Evolutionary conservation across 2,113 vertebrate species (phyloP).

Genomic region (Odobenus rosmarus): DNA sequence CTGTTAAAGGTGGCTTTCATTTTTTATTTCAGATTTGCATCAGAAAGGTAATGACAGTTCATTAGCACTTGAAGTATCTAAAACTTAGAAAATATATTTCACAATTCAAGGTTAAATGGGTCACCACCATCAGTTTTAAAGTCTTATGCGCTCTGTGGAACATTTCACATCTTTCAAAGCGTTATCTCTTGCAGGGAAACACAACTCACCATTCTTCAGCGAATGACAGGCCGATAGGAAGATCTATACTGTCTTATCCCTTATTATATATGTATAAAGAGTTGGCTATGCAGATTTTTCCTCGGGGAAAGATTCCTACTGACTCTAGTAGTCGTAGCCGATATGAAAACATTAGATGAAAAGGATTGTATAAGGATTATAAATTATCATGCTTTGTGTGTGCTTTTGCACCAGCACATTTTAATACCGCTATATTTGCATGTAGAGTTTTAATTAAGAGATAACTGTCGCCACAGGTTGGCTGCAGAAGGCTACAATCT

Average conservation of each 20-base stretch:
- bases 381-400: conserved; percentile 80
- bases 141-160: background rate
- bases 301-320: conserved; percentile 69
- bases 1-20: conserved; percentile 25
- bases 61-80: conserved; percentile 48
- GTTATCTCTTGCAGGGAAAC: conserved; percentile 49
- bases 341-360: conserved; percentile 78
- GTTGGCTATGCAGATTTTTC: conserved; percentile 60
- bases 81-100: conserved; percentile 63
- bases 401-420: conserved; percentile 71
- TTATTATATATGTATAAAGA: conserved; percentile 46
- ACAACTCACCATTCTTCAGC: conserved; percentile 28
- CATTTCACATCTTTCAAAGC: conserved; percentile 16
- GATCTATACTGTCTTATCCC: conserved; percentile 50
- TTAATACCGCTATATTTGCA: conserved; percentile 82
- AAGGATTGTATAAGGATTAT: conserved; percentile 67
- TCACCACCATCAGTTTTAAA: conserved; percentile 36
- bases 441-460: conserved; percentile 90
- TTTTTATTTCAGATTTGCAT: conserved; percentile 73
- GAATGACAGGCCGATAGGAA: conserved; percentile 28
- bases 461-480: conserved; percentile 89
- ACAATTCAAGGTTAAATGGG: background rate
- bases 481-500: conserved; percentile 84
- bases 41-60: conserved; percentile 62
- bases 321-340: conserved; percentile 34